A percentile compares a stretch with the other conserved stretches of the same genome.
These are phyloP conservation scores for Meloe dianella DNA, from an alignment of 2,888 invertebrate genomes.

Conservation along the genomic window DNA sequence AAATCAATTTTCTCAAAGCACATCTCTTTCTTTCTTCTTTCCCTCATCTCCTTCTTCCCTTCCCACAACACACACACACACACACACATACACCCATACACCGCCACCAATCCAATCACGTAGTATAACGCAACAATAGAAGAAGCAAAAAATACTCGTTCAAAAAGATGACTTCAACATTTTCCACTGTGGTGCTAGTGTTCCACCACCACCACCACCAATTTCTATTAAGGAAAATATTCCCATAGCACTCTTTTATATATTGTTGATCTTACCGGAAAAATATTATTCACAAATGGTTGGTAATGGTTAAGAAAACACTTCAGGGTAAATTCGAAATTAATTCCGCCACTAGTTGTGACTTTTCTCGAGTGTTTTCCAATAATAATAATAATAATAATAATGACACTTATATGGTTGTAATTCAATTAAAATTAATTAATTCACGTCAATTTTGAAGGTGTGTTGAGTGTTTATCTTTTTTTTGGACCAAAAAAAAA, in stretches of 20 bases:
- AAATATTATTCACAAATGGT: not conserved
- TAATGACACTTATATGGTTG: not conserved
- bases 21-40: slow-evolving; percentile 29
- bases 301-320: not conserved
- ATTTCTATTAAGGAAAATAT: slow-evolving; percentile 41
- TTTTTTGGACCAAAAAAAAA: not conserved
- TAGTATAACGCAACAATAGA: not conserved
- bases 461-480: not conserved
- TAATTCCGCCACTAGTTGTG: not conserved
- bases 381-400: not conserved
- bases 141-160: not conserved
- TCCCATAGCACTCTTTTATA: slow-evolving; percentile 40
- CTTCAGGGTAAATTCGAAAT: not conserved
- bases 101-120: not conserved
- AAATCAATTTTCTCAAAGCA: slow-evolving; percentile 52
- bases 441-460: not conserved
- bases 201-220: not conserved
- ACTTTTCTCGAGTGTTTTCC: not conserved
- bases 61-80: not conserved
- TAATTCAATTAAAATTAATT: not conserved
- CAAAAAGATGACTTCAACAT: not conserved
- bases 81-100: not conserved
- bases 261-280: not conserved
- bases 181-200: not conserved
- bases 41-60: not conserved